A percentile compares a stretch with the other conserved stretches of the same genome.
Conservation (phyloP, 2,888 invertebrate species). For the Phalera bucephala region DNA sequence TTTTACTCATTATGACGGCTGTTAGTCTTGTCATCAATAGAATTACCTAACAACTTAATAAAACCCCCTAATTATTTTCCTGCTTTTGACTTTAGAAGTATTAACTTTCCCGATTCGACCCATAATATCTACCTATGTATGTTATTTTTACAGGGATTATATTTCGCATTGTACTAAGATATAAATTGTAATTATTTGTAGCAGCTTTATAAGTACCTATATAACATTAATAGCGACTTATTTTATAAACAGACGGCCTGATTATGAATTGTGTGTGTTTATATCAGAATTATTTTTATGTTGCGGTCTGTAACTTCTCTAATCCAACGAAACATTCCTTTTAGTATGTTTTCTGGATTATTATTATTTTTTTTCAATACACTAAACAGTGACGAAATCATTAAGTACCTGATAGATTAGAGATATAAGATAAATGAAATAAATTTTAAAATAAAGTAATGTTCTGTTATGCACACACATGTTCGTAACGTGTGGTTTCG, state of each 20-base stretch:
- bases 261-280: constrained; percentile 62
- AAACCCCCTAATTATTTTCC: no score
- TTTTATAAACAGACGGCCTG: constrained; percentile 34
- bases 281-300: constrained; percentile 47
- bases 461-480: constrained; percentile 68
- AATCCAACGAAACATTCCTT: constrained; percentile 43
- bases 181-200: no score
- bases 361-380: constrained; percentile 22
- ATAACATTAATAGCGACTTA: constrained; percentile 31
- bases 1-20: no score
- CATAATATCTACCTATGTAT: no score
- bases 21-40: no score
- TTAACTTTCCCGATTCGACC: no score
- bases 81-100: no score
- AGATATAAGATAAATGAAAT: constrained; percentile 43
- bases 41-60: no score
- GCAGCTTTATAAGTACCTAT: no score
- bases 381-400: constrained; percentile 42
- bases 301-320: constrained; percentile 26
- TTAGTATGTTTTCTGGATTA: constrained; percentile 44
- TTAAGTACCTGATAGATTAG: constrained; percentile 71
- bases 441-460: constrained; percentile 36
- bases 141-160: no score
- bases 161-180: no score
- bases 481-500: constrained; percentile 53